phyloP scores from a whole-genome alignment of 2,888 invertebrate species.

The Pyrrhosoma nymphula region DNA sequence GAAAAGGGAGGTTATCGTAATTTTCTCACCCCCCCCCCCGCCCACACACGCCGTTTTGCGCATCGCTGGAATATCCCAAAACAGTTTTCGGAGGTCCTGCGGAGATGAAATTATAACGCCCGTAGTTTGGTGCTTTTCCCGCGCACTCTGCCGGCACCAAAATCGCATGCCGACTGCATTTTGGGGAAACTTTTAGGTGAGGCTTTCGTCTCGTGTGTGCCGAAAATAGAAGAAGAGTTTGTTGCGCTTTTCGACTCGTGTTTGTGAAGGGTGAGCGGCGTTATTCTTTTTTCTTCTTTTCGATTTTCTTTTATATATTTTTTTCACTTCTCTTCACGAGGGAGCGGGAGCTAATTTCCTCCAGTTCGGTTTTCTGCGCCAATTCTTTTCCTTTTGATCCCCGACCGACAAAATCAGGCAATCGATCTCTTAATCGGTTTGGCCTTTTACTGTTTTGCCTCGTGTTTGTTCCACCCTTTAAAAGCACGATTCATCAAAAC shows the following conservation, averaged over 20 bases:
- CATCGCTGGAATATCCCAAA: background rate
- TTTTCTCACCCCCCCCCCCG: background rate
- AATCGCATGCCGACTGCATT: background rate
- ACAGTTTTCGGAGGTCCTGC: background rate
- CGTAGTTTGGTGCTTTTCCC: background rate
- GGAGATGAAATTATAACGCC: conserved; percentile 7
- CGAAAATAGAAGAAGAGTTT: background rate
- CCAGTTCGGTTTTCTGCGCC: background rate
- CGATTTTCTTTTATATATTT: background rate
- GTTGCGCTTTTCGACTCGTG: background rate
- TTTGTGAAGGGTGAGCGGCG: background rate
- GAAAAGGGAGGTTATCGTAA: background rate
- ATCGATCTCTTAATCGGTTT: background rate
- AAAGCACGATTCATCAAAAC: no score
- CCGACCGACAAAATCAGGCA: background rate
- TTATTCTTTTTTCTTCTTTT: background rate
- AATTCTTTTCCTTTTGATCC: background rate
- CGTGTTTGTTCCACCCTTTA: background rate
- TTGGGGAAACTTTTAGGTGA: background rate
- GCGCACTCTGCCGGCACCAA: background rate
- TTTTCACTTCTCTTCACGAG: background rate
- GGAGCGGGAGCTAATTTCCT: background rate
- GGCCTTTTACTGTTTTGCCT: background rate
- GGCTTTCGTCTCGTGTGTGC: background rate
- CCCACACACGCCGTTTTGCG: background rate